Base-by-base conservation (phyloP, 2,888 invertebrate genomes). In the Hypomecis atomaria region DNA sequence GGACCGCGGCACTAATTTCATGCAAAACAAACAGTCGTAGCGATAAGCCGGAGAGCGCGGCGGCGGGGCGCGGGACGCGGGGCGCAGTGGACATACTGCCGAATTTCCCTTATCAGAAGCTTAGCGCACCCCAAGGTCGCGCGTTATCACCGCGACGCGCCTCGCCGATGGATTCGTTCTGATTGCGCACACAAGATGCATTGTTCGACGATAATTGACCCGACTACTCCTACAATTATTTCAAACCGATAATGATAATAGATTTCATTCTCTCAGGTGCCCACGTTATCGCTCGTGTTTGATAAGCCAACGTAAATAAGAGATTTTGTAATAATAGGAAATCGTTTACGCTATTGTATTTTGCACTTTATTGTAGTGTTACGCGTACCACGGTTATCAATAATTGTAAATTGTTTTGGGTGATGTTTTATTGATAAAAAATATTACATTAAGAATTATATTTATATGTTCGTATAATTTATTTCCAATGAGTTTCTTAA, bases 91-190 rank as follows among this genome's bases (percentile, higher is more conserved):
- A 62, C 62, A 71, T 66, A 77, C 75, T 81, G 86, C 90, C 90
- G 82, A 92, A 90, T 82, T 88, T 88, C 83, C 77, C 87, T 90
- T 91, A 91, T 92, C 90, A 90, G 78, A 76, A 79, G 85, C 83
- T 85, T 83, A 87, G 83, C 84, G 78, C 82, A 73, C 76, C 77
- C 70, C 90, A 92, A 92, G 92, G 92, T 88, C 90, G 84, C 78
- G 75, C 72, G 83, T 87, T 91, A 91, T 92, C 91, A 86, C 73
- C 77, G 78, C 78, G 77, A 79, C 81, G 81, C 76, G 83, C 85
- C 79, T 74, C 79, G 78, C 79, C 74, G 76, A 84, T 85, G 78
- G 77, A 87, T 89, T 86, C 82, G 85, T 83, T 86, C 81, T 80
- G 87, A 90, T 88, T 87, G 85, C 78, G 81, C 83, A 81, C 83